phyloP scores from a whole-genome alignment of 2,797 vertebrate species.

The Nyctibius grandis region DNA sequence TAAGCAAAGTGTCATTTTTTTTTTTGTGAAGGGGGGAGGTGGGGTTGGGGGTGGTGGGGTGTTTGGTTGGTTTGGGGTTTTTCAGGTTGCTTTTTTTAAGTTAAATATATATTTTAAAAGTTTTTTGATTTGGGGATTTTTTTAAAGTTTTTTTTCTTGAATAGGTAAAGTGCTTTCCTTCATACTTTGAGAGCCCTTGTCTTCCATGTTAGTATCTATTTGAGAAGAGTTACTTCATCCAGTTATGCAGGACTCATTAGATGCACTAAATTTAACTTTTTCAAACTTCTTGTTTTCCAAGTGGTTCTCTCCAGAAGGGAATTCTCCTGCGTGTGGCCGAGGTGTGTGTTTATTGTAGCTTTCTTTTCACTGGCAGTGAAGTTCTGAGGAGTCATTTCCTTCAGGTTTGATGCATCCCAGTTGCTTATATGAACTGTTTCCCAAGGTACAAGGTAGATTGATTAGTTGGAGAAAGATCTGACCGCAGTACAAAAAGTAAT shows the following conservation, averaged over 20 bases:
- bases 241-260: neutral
- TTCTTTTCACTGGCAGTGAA: neutral
- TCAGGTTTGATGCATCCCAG: neutral
- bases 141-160: accelerated
- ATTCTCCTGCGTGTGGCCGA: neutral
- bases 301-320: neutral
- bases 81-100: no score
- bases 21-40: no score
- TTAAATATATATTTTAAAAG: neutral
- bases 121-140: neutral
- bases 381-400: constrained; percentile 1
- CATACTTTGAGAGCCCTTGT: neutral
- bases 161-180: neutral
- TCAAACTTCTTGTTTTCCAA: neutral
- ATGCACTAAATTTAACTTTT: neutral
- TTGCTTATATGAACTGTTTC: constrained; percentile 4
- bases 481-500: neutral
- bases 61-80: neutral
- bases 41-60: no score
- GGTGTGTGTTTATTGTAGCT: neutral
- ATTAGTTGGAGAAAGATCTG: neutral
- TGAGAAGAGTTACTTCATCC: neutral
- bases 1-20: neutral
- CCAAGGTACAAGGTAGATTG: neutral
- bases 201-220: neutral